These are phyloP conservation scores for Aegypius monachus DNA, from an alignment of 2,113 vertebrate species.

Conservation along the genomic window DNA sequence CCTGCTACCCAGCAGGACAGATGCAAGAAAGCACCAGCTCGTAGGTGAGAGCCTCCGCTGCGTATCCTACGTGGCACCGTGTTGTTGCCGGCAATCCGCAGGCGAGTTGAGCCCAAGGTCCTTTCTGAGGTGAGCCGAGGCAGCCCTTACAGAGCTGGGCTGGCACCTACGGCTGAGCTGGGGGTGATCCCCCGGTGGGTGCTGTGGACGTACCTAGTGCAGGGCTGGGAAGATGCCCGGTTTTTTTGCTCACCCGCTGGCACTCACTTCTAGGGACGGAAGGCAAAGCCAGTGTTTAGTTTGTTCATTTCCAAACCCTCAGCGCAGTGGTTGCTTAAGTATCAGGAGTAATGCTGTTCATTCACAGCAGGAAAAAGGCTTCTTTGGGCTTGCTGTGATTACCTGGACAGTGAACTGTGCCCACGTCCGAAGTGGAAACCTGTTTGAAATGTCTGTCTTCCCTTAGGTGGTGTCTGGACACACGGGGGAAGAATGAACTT, in stretches of 20 bases:
- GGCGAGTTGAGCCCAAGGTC: accelerated
- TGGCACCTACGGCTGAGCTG: not conserved
- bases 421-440: not conserved
- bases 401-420: not conserved
- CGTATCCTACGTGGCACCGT: accelerated
- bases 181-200: not conserved
- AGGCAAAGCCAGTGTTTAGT: not conserved
- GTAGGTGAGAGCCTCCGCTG: not conserved
- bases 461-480: not conserved
- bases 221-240: not conserved
- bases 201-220: not conserved
- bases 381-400: not conserved
- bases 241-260: not conserved
- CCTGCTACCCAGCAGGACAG: not conserved
- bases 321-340: not conserved
- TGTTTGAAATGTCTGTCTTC: not conserved
- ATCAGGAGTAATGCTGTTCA: not conserved
- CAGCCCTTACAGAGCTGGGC: not conserved
- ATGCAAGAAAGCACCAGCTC: not conserved
- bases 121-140: not conserved
- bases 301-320: not conserved
- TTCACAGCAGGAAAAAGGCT: not conserved
- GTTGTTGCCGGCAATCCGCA: not conserved
- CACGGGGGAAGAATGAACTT: not conserved
- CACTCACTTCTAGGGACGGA: not conserved